These are phyloP conservation scores for Protosalanx chinensis DNA, from an alignment of 2,797 vertebrate species.

Conservation along the genomic window DNA sequence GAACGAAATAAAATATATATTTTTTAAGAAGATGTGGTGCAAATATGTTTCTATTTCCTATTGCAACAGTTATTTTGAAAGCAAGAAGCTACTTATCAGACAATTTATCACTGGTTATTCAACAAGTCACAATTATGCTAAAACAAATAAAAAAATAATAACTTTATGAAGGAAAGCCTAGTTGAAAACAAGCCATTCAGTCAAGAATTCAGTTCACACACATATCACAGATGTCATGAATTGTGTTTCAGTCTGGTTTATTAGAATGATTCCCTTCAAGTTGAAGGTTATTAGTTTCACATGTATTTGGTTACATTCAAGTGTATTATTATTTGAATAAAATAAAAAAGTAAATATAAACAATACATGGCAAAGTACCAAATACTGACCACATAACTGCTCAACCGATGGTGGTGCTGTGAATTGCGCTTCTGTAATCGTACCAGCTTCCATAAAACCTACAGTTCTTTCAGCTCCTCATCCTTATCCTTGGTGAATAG, in stretches of 20 bases:
- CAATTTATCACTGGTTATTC: too few species aligned
- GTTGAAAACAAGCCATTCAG: too few species aligned
- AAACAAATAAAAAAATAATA: too few species aligned
- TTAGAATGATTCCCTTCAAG: not conserved
- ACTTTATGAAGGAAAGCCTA: too few species aligned
- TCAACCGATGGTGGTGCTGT: not conserved
- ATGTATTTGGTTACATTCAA: not conserved
- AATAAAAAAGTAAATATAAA: not conserved
- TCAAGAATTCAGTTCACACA: too few species aligned
- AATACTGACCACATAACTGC: not conserved
- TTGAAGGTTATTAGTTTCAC: not conserved
- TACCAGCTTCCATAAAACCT: slow-evolving; percentile 15
- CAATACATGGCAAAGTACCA: not conserved
- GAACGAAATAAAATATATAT: too few species aligned
- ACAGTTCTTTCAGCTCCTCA: slow-evolving; percentile 68
- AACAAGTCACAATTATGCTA: too few species aligned
- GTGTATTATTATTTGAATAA: not conserved
- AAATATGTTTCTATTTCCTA: too few species aligned
- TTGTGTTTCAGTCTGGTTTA: not conserved
- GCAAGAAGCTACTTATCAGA: too few species aligned
- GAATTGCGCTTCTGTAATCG: not conserved
- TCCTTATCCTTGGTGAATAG: slow-evolving; percentile 61
- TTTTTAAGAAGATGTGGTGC: too few species aligned
- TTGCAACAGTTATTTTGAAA: too few species aligned
- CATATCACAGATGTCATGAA: too few species aligned